Percentiles rank a stretch among this genome's conserved stretches.
phyloP scores from a whole-genome alignment of 2,797 vertebrate genomes.

The Podargus strigoides region DNA sequence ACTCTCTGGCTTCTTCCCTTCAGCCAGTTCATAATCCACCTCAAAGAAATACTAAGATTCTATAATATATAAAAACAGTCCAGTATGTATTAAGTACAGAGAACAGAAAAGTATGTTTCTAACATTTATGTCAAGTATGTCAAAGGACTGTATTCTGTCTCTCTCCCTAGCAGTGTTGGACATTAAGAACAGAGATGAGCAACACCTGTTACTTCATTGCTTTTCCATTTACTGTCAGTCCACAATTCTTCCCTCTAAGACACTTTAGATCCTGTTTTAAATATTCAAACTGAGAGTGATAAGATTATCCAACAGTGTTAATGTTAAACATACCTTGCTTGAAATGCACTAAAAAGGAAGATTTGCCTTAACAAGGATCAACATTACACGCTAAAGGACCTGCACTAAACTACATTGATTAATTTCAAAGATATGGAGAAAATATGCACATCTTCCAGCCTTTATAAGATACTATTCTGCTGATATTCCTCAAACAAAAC shows the following conservation, averaged over 20 bases:
- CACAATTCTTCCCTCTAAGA: background rate
- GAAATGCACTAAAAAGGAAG: conserved; percentile 13
- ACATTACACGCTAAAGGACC: background rate
- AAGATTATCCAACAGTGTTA: background rate
- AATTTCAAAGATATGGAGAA: background rate
- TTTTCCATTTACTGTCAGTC: background rate
- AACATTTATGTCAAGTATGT: background rate
- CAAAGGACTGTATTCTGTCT: background rate
- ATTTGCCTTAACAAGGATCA: background rate
- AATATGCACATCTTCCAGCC: background rate
- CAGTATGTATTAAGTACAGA: background rate
- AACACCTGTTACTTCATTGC: background rate
- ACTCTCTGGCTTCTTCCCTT: too few species aligned
- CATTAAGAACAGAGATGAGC: background rate
- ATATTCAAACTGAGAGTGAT: background rate
- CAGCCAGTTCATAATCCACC: too few species aligned
- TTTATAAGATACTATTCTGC: background rate
- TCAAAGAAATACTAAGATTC: too few species aligned
- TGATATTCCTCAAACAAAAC: background rate
- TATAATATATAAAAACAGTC: background rate
- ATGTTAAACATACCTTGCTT: conserved; percentile 8
- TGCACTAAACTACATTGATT: background rate
- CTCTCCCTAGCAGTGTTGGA: background rate
- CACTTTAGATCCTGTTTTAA: background rate
- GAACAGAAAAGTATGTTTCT: background rate